Evolutionary conservation across 2,888 invertebrate genomes (phyloP), one percentile per base, ranked within the genome.

Genomic region (Carpatolechia fugitivella): DNA sequence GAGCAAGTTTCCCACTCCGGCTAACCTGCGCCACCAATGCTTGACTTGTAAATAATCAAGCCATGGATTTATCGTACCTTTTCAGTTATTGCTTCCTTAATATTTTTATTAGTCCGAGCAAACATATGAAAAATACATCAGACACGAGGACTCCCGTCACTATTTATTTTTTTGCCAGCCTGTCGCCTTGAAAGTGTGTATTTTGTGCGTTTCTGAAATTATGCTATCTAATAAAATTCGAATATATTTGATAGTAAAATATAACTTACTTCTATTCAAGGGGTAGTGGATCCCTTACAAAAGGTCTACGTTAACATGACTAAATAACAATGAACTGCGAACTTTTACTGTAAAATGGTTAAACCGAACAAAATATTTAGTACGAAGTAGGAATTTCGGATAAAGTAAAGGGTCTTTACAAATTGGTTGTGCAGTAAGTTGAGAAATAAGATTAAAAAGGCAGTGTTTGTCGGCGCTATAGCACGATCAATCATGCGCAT

Each of bases 401-500:
- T n/a, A 11, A n/a, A 33, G 10, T 11, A 33, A n/a, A 33, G 33
- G 33, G 10, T 8, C 46, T 24, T 2, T 1, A 1, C 24, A 29
- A 24, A 46, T 30, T 30, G 18, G 46, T 29, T 11, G 13, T 20
- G 30, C n/a, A 29, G 30, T 11, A 24, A 24, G 24, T 46, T 46
- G 60, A 63, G 65, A 66, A 78, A 76, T 24, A 24, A 79, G 70
- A 78, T 80, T 80, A 78, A 77, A 78, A 79, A 78, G 68, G 70
- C 69, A 75, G 68, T 75, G 74, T 79, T 80, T 80, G 78, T 76
- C 74, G 75, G 70, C 72, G 73, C 76, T 78, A 82, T 83, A 77
- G 70, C 74, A 73, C 82, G 77, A 89, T 89, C 87, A 83, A 89
- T 89, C 89, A 89, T 74, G 66, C 69, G 70, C 72, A 85, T 82